These are phyloP conservation scores for Aromia moschata DNA, from an alignment of 2,888 invertebrate species.

Conservation along the genomic window DNA sequence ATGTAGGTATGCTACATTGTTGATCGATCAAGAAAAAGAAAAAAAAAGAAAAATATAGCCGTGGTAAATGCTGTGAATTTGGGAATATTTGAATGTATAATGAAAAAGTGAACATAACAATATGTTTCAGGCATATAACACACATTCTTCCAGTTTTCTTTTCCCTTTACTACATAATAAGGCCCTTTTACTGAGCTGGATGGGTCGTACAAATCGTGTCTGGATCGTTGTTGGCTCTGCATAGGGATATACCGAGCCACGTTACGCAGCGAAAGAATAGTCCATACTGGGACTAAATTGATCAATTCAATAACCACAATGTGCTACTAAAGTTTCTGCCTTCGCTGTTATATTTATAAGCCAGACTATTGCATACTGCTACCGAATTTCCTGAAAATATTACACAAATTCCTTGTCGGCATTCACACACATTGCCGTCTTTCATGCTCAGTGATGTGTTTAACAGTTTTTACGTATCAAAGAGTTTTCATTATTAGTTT, in stretches of 20 bases:
- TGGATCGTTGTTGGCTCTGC: conserved; percentile 55
- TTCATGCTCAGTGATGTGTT: background rate
- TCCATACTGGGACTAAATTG: conserved; percentile 63
- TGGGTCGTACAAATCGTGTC: conserved; percentile 61
- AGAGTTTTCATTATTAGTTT: no score
- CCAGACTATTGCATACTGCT: conserved; percentile 53
- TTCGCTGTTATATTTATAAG: conserved; percentile 61
- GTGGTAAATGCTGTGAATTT: conserved; percentile 42
- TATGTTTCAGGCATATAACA: conserved; percentile 61
- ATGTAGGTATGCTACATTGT: no score
- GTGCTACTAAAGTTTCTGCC: conserved; percentile 61
- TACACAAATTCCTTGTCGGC: conserved; percentile 25
- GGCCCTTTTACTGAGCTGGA: conserved; percentile 59
- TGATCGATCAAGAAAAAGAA: conserved; percentile 15
- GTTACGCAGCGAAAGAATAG: conserved; percentile 57
- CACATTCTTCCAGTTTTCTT: conserved; percentile 61
- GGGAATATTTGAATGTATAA: conserved; percentile 55
- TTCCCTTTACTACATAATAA: conserved; percentile 63
- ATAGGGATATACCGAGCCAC: conserved; percentile 47
- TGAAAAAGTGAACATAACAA: conserved; percentile 61
- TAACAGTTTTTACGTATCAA: background rate
- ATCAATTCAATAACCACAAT: conserved; percentile 65
- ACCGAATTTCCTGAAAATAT: conserved; percentile 27
- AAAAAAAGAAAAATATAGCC: conserved; percentile 27
- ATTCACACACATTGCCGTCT: conserved; percentile 3